A percentile compares a stretch with the other conserved stretches of the same genome.
These are phyloP conservation scores for Antennarius maculatus DNA, from an alignment of 2,797 vertebrate genomes.

Conservation along the genomic window DNA sequence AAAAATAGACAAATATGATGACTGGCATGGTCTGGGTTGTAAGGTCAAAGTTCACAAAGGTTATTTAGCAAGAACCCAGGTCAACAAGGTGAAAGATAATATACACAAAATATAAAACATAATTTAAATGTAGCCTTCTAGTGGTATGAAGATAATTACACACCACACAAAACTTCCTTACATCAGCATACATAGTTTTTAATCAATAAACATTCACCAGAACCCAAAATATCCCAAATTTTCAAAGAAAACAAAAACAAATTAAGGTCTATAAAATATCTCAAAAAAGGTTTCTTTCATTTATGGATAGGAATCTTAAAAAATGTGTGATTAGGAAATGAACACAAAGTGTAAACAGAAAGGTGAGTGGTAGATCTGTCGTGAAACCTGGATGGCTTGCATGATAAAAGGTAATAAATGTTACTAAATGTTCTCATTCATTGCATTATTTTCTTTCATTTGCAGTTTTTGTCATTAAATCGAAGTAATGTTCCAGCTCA, in stretches of 20 bases:
- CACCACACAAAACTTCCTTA: background rate
- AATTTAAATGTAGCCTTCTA: conserved; percentile 27
- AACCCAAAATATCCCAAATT: background rate
- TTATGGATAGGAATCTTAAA: background rate
- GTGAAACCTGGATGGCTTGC: background rate
- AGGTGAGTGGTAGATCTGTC: background rate
- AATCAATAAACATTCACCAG: background rate
- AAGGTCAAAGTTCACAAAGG: conserved; percentile 83
- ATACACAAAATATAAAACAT: too few species aligned
- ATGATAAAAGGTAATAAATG: background rate
- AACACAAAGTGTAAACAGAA: background rate
- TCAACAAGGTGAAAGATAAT: conserved; percentile 44
- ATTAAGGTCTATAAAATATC: background rate
- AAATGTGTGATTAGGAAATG: background rate
- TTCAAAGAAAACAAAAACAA: background rate
- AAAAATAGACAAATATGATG: conserved; percentile 84
- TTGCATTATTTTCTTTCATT: background rate
- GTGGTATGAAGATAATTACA: conserved; percentile 1
- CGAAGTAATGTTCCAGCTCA: background rate
- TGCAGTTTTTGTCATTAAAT: background rate
- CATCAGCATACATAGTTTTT: background rate
- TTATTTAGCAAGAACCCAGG: conserved; percentile 69
- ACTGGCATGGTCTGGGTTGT: conserved; percentile 72
- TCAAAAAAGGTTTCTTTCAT: background rate
- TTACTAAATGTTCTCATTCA: background rate